Conservation (phyloP, 1,140 invertebrate genomes). For the Drosophila sechellia region DNA sequence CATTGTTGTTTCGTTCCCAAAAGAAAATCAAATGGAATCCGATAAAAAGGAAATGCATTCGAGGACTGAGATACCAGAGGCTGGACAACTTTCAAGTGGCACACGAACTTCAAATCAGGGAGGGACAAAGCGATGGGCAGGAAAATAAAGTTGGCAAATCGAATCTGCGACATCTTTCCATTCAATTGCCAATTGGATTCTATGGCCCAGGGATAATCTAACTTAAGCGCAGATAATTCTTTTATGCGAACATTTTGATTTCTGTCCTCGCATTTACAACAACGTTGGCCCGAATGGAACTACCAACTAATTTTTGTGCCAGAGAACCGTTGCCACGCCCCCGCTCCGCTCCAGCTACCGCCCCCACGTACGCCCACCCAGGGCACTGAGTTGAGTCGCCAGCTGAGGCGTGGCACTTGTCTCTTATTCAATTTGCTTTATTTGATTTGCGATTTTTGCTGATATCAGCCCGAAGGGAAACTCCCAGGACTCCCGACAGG, state of each 20-base stretch:
- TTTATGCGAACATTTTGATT: slow-evolving; percentile 82
- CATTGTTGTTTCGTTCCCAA: slow-evolving; percentile 45
- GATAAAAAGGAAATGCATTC: slow-evolving; percentile 54
- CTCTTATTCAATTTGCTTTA: slow-evolving; percentile 81
- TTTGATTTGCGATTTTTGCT: slow-evolving; percentile 80
- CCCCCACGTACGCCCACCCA: slow-evolving; percentile 3
- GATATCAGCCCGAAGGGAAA: slow-evolving; percentile 63
- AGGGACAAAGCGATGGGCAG: slow-evolving; percentile 39
- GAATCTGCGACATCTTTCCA: slow-evolving; percentile 72
- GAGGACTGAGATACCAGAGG: slow-evolving; percentile 15
- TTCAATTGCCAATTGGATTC: slow-evolving; percentile 79
- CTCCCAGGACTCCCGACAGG: slow-evolving; percentile 24
- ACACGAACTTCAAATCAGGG: slow-evolving; percentile 47
- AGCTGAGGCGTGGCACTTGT: slow-evolving; percentile 61
- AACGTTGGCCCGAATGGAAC: slow-evolving; percentile 27
- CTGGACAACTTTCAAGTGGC: slow-evolving; percentile 61
- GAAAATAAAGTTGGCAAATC: slow-evolving; percentile 65
- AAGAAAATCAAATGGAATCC: slow-evolving; percentile 69
- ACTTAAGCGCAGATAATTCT: slow-evolving; percentile 82
- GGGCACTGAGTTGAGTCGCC: slow-evolving; percentile 2
- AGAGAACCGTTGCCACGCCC: slow-evolving; percentile 48
- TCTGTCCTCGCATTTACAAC: slow-evolving; percentile 63
- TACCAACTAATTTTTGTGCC: slow-evolving; percentile 72
- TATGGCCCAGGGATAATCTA: slow-evolving; percentile 76
- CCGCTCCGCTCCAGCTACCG: neutral